Conservation (phyloP, 2,888 invertebrate genomes). For the Campoplex capitator region DNA sequence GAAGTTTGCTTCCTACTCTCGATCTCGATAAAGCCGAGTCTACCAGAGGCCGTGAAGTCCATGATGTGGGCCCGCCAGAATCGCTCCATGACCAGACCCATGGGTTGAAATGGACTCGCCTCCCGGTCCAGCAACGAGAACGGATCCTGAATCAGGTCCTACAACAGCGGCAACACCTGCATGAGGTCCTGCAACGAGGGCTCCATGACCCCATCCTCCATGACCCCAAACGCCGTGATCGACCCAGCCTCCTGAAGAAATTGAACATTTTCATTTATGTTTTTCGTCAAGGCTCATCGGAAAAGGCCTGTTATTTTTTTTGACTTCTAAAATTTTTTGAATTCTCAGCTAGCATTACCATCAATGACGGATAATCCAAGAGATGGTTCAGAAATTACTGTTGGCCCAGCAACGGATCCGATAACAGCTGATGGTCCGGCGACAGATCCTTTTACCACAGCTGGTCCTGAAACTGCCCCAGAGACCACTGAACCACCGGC, state of each 20-base stretch:
- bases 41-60: constrained; percentile 62
- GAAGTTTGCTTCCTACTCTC: neutral
- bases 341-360: constrained; percentile 43
- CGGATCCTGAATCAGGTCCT: constrained; percentile 67
- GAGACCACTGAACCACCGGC: constrained; percentile 65
- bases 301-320: neutral
- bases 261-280: neutral
- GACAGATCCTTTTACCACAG: constrained; percentile 67
- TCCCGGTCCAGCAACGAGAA: constrained; percentile 70
- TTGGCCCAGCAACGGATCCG: constrained; percentile 74
- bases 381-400: constrained; percentile 70
- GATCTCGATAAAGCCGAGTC: neutral
- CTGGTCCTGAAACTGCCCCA: constrained; percentile 69
- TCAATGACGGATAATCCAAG: constrained; percentile 65
- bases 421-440: constrained; percentile 72
- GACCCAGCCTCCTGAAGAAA: constrained; percentile 57
- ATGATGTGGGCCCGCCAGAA: constrained; percentile 55
- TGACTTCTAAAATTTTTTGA: neutral
- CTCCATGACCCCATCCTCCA: constrained; percentile 57
- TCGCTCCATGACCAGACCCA: constrained; percentile 69
- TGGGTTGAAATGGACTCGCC: constrained; percentile 70
- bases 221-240: constrained; percentile 48
- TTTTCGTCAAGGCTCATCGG: neutral
- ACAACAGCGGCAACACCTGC: constrained; percentile 62
- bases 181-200: constrained; percentile 69